Base-by-base conservation (phyloP, 2,888 invertebrate species). In the Patella pellucida region DNA sequence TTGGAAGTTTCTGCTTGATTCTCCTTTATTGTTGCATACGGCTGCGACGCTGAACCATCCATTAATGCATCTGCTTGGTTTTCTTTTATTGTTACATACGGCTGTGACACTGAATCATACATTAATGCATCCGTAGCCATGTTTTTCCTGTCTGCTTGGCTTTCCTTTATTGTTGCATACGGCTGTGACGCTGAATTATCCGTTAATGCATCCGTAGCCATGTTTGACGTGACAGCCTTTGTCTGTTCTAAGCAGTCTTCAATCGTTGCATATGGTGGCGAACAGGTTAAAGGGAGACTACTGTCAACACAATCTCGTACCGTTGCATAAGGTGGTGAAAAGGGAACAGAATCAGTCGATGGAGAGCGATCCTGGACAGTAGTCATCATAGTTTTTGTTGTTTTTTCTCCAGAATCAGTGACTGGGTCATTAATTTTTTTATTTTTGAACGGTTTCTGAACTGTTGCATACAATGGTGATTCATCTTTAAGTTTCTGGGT, bases 271-370 rank as follows among this genome's bases (percentile, higher is more conserved):
- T 62, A 62, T 14, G 62, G 62, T 7, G 62, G 62, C 11, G 62
- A 62, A 62, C 23, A 23, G 11, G 19, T 19, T 62, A 23, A 62
- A 62, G 11, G 9, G 9, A 23, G 19, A 62, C 14, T 15, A 5
- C n/a, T n/a, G n/a, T 19, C 19, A 11, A 62, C 62, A 23, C 19
- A n/a, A 19, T 62, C 62, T 23, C 14, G 62, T 19, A 62, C 62
- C 3, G 62, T 62, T 62, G 62, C 62, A 62, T 62, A 62, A 23
- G 62, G 62, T 23, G 62, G 62, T 5, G 62, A 62, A 62, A 62
- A 62, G 11, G 19, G 19, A 19, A 12, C 11, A 19, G 62, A 23
- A 14, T 19, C 19, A 9, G 62, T 62, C 14, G 62, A 62, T 23
- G 62, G 23, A 2, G 62, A 23, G 4, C 19, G 23, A 3, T 2